Evolutionary conservation across 2,797 vertebrate species (phyloP), one percentile per base, ranked within the genome.

Genomic region (Parambassis ranga): DNA sequence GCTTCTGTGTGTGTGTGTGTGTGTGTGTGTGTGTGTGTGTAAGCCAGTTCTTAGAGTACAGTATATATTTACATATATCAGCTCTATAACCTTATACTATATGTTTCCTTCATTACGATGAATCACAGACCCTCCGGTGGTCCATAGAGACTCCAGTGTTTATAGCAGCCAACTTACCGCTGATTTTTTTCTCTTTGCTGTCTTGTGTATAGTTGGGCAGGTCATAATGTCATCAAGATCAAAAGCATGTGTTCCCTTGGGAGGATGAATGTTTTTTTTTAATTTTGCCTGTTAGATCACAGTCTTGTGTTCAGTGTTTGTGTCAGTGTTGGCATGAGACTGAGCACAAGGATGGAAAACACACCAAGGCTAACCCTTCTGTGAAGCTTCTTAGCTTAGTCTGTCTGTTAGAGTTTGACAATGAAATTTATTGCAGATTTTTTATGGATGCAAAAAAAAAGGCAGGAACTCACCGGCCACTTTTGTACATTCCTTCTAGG

Each of bases 1-100:
- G 36, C 50, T 46, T 33, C 68, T 75, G 64, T 75, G 33, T 43
- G 15, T 50, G 31, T 20, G 18, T 56, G 49, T 38, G 41, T 39
- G 57, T 33, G 20, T 30, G 35, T 44, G 20, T 36, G 33, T 26
- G 36, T 14, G 33, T 33, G 35, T 24, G 35, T 32, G 11, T 5
- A 28, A 27, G 27, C 27, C 10, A 26, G 48, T 38, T 70, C 42
- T 66, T n/a, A n/a, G n/a, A n/a, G n/a, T n/a, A n/a, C n/a, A n/a
- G n/a, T n/a, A n/a, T n/a, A n/a, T n/a, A n/a, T n/a, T n/a, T n/a
- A n/a, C n/a, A n/a, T n/a, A n/a, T n/a, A n/a, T n/a, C n/a, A n/a
- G n/a, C n/a, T n/a, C n/a, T n/a, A n/a, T n/a, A n/a, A n/a, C n/a
- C n/a, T n/a, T n/a, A n/a, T n/a, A n/a, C n/a, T n/a, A n/a, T n/a